Percentiles rank a stretch among this genome's conserved stretches.
These are phyloP conservation scores for Arizona elegans DNA, from an alignment of 2,113 vertebrate species.

Conservation along the genomic window DNA sequence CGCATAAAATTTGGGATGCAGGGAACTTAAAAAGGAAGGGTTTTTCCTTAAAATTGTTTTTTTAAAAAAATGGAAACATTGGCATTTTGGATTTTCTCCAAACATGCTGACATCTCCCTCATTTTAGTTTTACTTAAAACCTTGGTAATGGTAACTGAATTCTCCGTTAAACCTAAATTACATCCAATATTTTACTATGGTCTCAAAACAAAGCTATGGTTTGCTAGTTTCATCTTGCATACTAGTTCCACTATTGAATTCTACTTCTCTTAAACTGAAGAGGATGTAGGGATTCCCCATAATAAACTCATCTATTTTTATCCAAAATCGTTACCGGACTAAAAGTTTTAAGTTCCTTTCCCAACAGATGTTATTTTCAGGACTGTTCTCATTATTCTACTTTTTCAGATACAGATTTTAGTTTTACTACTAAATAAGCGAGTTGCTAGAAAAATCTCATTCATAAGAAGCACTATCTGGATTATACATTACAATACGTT, in stretches of 20 bases:
- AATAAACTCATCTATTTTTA: background rate
- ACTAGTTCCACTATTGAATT: background rate
- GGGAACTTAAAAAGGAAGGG: background rate
- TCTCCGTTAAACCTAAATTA: background rate
- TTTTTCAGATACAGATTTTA: background rate
- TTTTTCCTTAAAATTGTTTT: background rate
- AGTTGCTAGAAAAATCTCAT: background rate
- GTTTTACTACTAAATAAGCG: background rate
- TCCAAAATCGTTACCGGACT: background rate
- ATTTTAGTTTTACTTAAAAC: background rate
- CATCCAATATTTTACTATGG: background rate
- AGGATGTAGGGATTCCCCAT: background rate
- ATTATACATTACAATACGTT: background rate
- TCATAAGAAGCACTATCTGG: background rate
- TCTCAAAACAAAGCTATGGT: background rate
- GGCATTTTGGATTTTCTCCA: background rate
- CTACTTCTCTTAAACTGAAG: background rate
- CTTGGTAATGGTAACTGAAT: background rate
- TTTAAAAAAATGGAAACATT: background rate
- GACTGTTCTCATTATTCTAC: background rate
- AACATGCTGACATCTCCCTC: background rate
- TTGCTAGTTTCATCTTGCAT: background rate
- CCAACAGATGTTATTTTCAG: background rate
- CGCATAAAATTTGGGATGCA: background rate
- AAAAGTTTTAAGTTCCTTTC: background rate